A percentile compares a stretch with the other conserved stretches of the same genome.
These are phyloP conservation scores for Heliconius hortense DNA, from an alignment of 2,888 invertebrate genomes.

Conservation along the genomic window DNA sequence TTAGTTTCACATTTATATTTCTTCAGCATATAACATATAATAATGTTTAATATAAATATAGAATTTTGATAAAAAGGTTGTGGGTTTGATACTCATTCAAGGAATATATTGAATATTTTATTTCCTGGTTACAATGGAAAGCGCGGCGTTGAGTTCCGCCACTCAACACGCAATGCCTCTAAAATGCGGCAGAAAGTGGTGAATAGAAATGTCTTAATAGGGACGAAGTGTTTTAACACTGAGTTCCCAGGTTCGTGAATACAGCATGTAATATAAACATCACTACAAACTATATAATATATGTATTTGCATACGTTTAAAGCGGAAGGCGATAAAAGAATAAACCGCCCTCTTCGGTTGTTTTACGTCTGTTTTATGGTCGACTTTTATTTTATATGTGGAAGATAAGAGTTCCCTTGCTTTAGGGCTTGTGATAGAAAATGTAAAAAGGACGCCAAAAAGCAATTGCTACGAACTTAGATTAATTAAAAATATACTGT, in stretches of 20 bases:
- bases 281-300: constrained; percentile 21
- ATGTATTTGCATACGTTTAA: constrained; percentile 23
- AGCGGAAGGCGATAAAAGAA: constrained; percentile 13
- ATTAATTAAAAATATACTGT: not conserved
- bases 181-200: too few species aligned
- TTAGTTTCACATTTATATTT: too few species aligned
- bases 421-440: constrained; percentile 13
- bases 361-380: constrained; percentile 27
- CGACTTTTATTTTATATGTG: constrained; percentile 27
- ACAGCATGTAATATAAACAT: not conserved
- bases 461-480: not conserved
- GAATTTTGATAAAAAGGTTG: too few species aligned
- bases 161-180: too few species aligned
- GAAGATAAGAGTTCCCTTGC: constrained; percentile 20
- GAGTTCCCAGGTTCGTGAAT: not conserved
- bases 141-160: too few species aligned
- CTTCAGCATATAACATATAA: too few species aligned
- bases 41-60: too few species aligned
- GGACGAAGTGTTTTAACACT: not conserved
- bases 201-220: too few species aligned
- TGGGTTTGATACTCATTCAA: too few species aligned
- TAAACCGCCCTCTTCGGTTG: constrained; percentile 24
- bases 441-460: not conserved
- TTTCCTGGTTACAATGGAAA: too few species aligned
- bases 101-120: too few species aligned